phyloP scores from a whole-genome alignment of 2,888 invertebrate species.

The Sarcophaga carnaria region DNA sequence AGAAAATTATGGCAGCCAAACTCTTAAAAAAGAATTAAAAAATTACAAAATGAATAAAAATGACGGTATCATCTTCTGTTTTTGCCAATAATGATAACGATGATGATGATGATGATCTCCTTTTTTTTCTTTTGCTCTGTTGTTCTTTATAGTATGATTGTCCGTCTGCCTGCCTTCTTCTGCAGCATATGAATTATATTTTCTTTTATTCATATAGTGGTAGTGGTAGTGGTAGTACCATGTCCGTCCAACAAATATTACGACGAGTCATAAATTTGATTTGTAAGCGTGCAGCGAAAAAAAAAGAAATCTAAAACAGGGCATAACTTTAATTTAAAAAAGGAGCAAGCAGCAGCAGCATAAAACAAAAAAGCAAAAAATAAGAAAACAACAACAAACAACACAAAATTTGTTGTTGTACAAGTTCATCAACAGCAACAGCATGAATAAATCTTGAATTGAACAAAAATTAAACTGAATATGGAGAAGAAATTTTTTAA shows the following conservation, averaged over 20 bases:
- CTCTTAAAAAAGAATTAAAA: not conserved
- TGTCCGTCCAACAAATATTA: slow-evolving; percentile 27
- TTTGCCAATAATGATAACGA: not conserved
- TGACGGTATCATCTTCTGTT: not conserved
- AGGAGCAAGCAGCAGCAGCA: not conserved
- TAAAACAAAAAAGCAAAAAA: not conserved
- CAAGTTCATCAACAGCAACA: slow-evolving; percentile 62
- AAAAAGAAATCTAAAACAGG: slow-evolving; percentile 56
- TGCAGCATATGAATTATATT: not conserved
- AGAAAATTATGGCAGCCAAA: slow-evolving; percentile 1
- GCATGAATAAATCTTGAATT: slow-evolving; percentile 62
- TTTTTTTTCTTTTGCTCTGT: not conserved
- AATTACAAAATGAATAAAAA: not conserved
- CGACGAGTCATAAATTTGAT: slow-evolving; percentile 60
- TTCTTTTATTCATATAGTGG: not conserved
- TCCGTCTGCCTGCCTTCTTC: not conserved
- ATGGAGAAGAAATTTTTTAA: slow-evolving; percentile 16
- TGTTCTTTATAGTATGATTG: not conserved
- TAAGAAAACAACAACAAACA: slow-evolving; percentile 40
- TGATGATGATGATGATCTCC: slow-evolving; percentile 6
- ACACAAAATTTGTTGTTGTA: slow-evolving; percentile 59
- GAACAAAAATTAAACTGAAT: slow-evolving; percentile 35
- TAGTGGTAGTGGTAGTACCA: not conserved
- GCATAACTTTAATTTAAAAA: slow-evolving; percentile 62
- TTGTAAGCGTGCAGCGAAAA: slow-evolving; percentile 53